Evolutionary conservation across 2,888 invertebrate species (phyloP), one percentile per base, ranked within the genome.

Genomic region (Xanthorhoe designata): DNA sequence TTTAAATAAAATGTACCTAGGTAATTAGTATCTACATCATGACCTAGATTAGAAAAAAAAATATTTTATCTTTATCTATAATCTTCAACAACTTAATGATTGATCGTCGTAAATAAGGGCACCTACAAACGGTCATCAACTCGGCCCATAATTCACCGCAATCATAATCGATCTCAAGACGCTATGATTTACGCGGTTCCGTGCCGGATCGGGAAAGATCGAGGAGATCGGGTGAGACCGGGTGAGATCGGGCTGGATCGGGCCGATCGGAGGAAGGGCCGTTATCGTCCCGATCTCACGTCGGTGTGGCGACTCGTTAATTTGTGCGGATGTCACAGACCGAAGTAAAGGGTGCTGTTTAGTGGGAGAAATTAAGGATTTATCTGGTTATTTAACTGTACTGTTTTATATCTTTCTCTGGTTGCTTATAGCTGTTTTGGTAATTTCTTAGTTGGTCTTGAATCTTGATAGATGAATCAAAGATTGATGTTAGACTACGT

Each of bases 221-320:
- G 77, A 77, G 19, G 24, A 24, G 24, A 73, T 72, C 80, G 79
- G 73, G 67, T 6, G 24, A 24, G 24, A 73, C 71, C 80, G 79
- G 73, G 67, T 6, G 32, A 32, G 32, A 13, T 73, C 77, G 77
- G 77, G 19, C n/a, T 18, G 35, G 35, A 47, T 47, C 50, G 8
- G 17, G 38, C 10, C 59, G 54, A 49, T 49, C 78, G 81, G 80
- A 80, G 85, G 87, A 84, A 84, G 82, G 86, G 83, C 77, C 86
- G 80, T 76, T 87, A 89, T 89, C 89, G 79, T 70, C 58, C 76
- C 75, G 79, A 89, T 89, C 88, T 82, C 90, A 89, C 89, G 89
- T 87, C 85, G 85, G 79, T 78, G 79, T 78, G 78, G 79, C 79
- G 84, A 84, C 88, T 89, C 90, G 88, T 89, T 90, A 88, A 90